Evolutionary conservation across 2,888 invertebrate genomes (phyloP).

Genomic region (Leptopilina myrica): DNA sequence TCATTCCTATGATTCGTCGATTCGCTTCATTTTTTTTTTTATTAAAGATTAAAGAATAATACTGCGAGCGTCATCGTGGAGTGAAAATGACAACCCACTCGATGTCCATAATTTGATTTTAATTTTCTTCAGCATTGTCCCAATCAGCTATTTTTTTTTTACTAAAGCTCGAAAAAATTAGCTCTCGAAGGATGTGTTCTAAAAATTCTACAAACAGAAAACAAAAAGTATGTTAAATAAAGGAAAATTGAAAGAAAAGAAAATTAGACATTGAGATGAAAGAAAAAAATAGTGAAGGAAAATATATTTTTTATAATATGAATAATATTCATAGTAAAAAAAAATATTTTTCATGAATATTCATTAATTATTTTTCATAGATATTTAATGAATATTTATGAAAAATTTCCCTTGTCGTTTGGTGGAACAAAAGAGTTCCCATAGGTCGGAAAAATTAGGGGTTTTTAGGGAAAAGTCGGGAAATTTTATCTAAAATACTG

Average conservation of each 20-base stretch:
- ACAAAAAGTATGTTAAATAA: slow-evolving; percentile 49
- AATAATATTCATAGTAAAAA: too few relatives aligned
- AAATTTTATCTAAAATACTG: too few relatives aligned
- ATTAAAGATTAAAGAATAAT: slow-evolving; percentile 6
- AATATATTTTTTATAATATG: too few relatives aligned
- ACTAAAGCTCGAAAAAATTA: slow-evolving; percentile 37
- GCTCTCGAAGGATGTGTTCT: slow-evolving; percentile 20
- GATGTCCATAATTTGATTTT: slow-evolving; percentile 1
- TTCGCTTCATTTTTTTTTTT: slow-evolving; percentile 21
- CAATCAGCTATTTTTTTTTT: slow-evolving; percentile 23
- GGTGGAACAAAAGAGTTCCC: too few relatives aligned
- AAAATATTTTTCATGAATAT: too few relatives aligned
- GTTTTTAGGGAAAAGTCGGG: too few relatives aligned
- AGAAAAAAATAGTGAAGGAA: too few relatives aligned
- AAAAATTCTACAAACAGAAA: slow-evolving; percentile 46
- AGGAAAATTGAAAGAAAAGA: slow-evolving; percentile 43
- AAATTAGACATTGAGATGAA: background rate
- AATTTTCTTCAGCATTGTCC: slow-evolving; percentile 26
- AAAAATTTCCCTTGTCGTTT: too few relatives aligned
- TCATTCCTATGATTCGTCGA: slow-evolving; percentile 39
- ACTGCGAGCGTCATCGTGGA: slow-evolving; percentile 26
- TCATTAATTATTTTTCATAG: too few relatives aligned
- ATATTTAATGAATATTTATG: too few relatives aligned
- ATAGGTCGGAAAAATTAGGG: too few relatives aligned
- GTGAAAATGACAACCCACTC: slow-evolving; percentile 26